Evolutionary conservation across 2,113 vertebrate species (phyloP), one percentile per base, ranked within the genome.

Genomic region (Neotoma lepida): DNA sequence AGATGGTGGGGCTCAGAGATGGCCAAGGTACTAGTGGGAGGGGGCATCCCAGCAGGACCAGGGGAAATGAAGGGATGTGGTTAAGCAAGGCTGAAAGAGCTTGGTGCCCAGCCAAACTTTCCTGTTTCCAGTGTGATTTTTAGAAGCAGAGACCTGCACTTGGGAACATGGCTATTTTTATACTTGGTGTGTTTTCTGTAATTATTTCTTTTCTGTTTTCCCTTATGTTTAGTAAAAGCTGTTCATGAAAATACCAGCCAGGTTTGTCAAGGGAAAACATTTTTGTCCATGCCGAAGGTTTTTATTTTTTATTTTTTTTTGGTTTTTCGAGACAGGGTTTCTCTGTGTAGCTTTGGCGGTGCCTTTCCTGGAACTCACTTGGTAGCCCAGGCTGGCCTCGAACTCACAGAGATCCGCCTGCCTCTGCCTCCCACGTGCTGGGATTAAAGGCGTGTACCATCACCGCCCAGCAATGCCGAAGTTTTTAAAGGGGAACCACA

Each of bases 171-270:
- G 85, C 94, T 97, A 95, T 96, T 96, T 97, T 97, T 96, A 91
- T 82, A 96, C 66, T 54, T 68, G 73, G 89, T 94, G 81, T 96
- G 96, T 96, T 97, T 97, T 96, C 88, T 88, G 88, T 96, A 96
- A 96, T 96, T 96, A 97, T 95, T 96, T 97, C 89, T 97, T 95
- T 92, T 96, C 95, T 97, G 90, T 97, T 97, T 96, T 87, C 93
- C 94, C 80, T 97, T 93, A 93, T 97, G 94, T 97, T 97, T 97
- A 95, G 94, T 94, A 95, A 96, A 86, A 96, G 76, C 91, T 96
- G 94, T 94, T 97, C 92, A 96, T 97, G 90, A 97, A 97, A 97
- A 96, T 90, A 95, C 90, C 81, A 96, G 96, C 81, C 54, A 94
- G 95, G 70, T 77, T 92, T 82, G 88, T 88, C 71, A 94, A 96